Conservation (phyloP, 1,140 invertebrate species). For the Neodiprion pinetum region DNA sequence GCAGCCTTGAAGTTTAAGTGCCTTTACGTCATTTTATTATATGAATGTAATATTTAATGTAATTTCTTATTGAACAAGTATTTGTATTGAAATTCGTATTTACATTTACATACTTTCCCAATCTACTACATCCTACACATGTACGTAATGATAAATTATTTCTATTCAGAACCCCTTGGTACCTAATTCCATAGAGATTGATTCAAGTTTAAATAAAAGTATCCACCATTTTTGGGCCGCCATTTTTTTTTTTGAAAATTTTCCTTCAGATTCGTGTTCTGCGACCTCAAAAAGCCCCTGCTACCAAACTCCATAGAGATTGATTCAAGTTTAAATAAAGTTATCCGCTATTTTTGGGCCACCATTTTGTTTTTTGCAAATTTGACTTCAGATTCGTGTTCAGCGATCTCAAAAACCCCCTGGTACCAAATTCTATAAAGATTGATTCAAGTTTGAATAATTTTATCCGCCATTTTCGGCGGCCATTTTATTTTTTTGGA, state of each 20-base stretch:
- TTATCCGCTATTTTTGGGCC: background rate
- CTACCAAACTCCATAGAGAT: background rate
- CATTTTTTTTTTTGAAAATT: slow-evolving; percentile 6
- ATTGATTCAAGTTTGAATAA: background rate
- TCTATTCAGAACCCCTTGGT: background rate
- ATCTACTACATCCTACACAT: background rate
- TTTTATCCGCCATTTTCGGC: background rate
- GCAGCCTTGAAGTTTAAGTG: background rate
- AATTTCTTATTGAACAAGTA: background rate
- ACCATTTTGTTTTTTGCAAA: slow-evolving; percentile 9
- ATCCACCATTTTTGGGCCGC: background rate
- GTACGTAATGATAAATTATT: background rate
- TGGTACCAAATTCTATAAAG: background rate
- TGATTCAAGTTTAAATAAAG: background rate
- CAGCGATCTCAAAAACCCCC: slow-evolving; percentile 6
- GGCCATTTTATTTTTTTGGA: too few species aligned
- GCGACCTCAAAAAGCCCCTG: background rate
- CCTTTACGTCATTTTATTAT: background rate
- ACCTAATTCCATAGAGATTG: background rate
- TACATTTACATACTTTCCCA: background rate
- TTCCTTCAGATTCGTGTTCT: background rate
- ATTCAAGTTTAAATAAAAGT: background rate
- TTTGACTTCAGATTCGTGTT: slow-evolving; percentile 5
- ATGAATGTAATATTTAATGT: background rate
- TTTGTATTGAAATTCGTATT: background rate